Evolutionary conservation across 2,113 vertebrate genomes (phyloP), one percentile per base, ranked within the genome.

Genomic region (Microcebus jonahi): DNA sequence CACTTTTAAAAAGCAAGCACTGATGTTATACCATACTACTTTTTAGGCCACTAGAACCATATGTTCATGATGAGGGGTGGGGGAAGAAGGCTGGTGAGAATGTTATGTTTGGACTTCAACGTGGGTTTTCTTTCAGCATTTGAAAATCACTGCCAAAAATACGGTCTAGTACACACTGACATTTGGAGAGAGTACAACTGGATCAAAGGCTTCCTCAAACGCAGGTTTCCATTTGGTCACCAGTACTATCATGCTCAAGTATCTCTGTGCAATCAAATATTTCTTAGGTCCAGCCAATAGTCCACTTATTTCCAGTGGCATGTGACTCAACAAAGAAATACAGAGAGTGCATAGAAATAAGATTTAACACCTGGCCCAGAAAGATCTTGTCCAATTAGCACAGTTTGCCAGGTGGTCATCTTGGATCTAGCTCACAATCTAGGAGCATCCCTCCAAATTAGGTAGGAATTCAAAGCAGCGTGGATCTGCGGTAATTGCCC

Each of bases 91-190:
- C 2, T n/a, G 61, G 36, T 65, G 7, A 81, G 71, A 82, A 27
- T 20, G 59, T 53, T 55, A 36, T 83, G 8, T 80, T 70, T 65
- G 31, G 68, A 93, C 18, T 85, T 94, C 23, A 67, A 9, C n/a
- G n/a, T 85, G 65, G 25, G 21, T n/a, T 92, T 96, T 94, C 81
- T 85, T 96, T 76, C 25, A 90, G 42, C 13, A 83, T 65, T 87
- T 68, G 95, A 82, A 91, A 93, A 86, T 89, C 68, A 45, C 21
- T 79, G n/a, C 71, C 34, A 53, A 71, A 91, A 83, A 67, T 65
- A 84, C 12, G 84, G 17, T 48, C 59, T 89, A 76, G 27, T 65
- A 93, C 65, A 73, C 23, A 36, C 0, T 48, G 75, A 91, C 27
- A 48, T 25, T n/a, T 75, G 17, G 77, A 59, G 61, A 85, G 45